Base-by-base conservation (phyloP, 1,140 invertebrate species). In the Apis cerana region DNA sequence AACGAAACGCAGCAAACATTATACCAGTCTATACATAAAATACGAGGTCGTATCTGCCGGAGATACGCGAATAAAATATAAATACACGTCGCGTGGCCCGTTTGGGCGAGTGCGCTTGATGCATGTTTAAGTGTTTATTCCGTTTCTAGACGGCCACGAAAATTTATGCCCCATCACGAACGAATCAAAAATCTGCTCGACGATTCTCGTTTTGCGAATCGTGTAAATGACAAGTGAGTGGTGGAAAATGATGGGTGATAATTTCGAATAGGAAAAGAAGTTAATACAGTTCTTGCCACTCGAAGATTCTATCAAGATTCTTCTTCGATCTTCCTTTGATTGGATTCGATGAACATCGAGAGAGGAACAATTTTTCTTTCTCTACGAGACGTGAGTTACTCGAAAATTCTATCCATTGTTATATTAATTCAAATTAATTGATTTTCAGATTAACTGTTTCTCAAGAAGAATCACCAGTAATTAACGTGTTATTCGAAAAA, bases 11-110 rank as follows among this genome's bases (percentile, higher is more conserved):
- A 9, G 23, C 21, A 33, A 56, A 75, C 72, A 62, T 62, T 75
- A 75, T 61, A 75, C 72, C 10, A 21, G 11, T 33, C 74, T 62
- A 75, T 75, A 52, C 58, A 75, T 75, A 75, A 75, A 75, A 75
- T 75, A 75, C 48, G 59, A 75, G 59, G 58, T 7, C 13, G 12
- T 61, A 48, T 75, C 72, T 50, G n/a, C 0, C n/a, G 70, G 27
- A 75, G 72, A 75, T 75, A 62, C 48, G 43, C 17, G 59, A 23
- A 64, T 75, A 62, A 75, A 75, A 75, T 75, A 75, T 75, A 75
- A 75, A 75, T 75, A 64, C 17, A 33, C 17, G 23, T 7, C 13
- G 12, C 43, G 27, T 27, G 52, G 19, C 17, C 27, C n/a, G 59
- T 62, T 75, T 75, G 59, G 59, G 33, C 23, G 58, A 75, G 59